Conservation (phyloP, 2,888 invertebrate species). For the Cenopis cana region DNA sequence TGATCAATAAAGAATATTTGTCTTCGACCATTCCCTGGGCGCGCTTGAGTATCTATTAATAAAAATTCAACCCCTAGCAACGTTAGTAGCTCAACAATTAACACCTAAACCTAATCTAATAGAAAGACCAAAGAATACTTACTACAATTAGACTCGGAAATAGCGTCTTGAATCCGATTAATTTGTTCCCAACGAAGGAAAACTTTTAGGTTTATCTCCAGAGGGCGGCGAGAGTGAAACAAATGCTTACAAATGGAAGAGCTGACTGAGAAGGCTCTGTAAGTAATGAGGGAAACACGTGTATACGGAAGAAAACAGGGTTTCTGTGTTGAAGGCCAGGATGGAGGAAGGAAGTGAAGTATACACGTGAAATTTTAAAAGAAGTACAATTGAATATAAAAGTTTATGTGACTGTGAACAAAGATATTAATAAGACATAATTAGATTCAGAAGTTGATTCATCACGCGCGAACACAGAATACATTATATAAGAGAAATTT, state of each 20-base stretch:
- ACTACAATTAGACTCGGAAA: slow-evolving; percentile 47
- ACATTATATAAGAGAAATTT: too few species aligned
- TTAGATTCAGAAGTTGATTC: neutral
- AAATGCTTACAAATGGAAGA: slow-evolving; percentile 22
- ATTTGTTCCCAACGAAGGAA: slow-evolving; percentile 42
- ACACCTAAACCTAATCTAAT: neutral
- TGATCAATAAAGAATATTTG: too few species aligned
- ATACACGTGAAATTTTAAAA: too few species aligned
- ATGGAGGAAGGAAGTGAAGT: too few species aligned
- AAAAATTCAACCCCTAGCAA: neutral
- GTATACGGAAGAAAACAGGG: slow-evolving; percentile 12
- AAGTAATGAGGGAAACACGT: slow-evolving; percentile 29
- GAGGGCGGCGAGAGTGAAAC: slow-evolving; percentile 19
- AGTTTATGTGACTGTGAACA: neutral
- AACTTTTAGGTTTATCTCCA: slow-evolving; percentile 21
- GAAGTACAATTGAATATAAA: too few species aligned
- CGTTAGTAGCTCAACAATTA: neutral
- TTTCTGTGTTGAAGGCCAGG: neutral
- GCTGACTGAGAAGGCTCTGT: slow-evolving; percentile 8
- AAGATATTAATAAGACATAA: neutral
- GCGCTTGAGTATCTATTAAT: neutral
- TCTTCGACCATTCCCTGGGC: too few species aligned
- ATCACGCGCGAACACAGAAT: neutral
- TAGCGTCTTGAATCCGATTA: slow-evolving; percentile 48
- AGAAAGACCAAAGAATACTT: neutral